Conservation (phyloP, 2,797 vertebrate species). For the Picus viridis region DNA sequence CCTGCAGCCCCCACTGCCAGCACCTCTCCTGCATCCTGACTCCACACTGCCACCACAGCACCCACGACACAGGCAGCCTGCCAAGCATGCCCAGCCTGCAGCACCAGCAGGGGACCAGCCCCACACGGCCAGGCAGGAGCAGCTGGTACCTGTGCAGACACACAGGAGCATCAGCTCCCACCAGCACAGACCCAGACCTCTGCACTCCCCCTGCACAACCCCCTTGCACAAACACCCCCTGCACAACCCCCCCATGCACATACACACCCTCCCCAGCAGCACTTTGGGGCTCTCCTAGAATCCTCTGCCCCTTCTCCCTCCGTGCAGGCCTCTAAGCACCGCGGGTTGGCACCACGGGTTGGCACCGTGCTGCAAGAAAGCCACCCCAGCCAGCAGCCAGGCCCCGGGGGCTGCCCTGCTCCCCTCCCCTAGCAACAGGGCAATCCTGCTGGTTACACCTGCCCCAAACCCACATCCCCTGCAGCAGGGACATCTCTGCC, state of each 20-base stretch:
- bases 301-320: not conserved
- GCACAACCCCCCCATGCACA: no score
- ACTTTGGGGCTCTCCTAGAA: constrained; percentile 4
- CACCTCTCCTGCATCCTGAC: not conserved
- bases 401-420: not conserved
- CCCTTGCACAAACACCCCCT: no score
- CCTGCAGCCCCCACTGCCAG: not conserved
- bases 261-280: not conserved
- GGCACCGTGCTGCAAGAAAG: not conserved
- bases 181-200: not conserved
- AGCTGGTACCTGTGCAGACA: not conserved
- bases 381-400: not conserved
- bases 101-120: not conserved
- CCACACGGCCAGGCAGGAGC: rapidly evolving
- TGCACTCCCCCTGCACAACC: no score
- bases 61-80: not conserved
- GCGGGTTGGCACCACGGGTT: not conserved
- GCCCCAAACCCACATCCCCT: not conserved
- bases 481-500: not conserved
- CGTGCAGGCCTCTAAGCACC: rapidly evolving
- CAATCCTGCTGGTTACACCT: not conserved
- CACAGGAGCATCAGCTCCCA: not conserved
- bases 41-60: no score
- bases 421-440: not conserved
- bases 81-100: not conserved